Evolutionary conservation across 2,888 invertebrate genomes (phyloP), one percentile per base, ranked within the genome.

Genomic region (Ptychoptera contaminata): DNA sequence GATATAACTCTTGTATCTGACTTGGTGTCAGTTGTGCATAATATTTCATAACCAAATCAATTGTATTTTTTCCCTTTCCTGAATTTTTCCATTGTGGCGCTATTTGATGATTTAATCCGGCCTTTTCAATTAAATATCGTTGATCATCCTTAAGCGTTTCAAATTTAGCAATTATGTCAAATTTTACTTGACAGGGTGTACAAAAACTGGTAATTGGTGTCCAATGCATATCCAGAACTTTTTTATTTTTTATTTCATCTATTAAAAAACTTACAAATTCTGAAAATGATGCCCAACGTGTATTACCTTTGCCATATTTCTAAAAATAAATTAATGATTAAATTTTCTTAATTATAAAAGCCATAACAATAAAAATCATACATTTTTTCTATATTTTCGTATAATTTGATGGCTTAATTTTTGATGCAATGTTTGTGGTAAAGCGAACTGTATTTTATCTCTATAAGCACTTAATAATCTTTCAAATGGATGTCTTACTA

Each of bases 41-140:
- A 53, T 83, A 82, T 51, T 77, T 77, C 56, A 74, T 74, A 49
- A 82, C 73, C 54, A 82, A 76, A 52, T 81, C 76, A 45, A 77
- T 71, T 0, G 84, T 83, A 53, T 80, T 79, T 46, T 76, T 72
- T 8, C 81, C 82, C 55, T 80, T 80, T 31, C 83, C 83, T 49
- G 81, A 78, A 65, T 87, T 86, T 51, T 77, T 76, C 85, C 86
- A 86, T 56, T 85, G 82, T 1, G 86, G 84, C 57, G 81, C 79
- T 47, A 86, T 79, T 46, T 83, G 69, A 52, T 79, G 77, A 54
- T 81, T 76, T 40, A 87, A 71, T 30, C 76, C 77, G 39, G 83
- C 79, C 63, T 78, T 73, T 60, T 81, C 79, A 55, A 86, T 86
- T 53, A 87, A 68, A 68, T 78, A 86, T 59, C 78, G 74, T 67